Evolutionary conservation across 2,888 invertebrate species (phyloP).

Genomic region (Leptopilina drosophilae): DNA sequence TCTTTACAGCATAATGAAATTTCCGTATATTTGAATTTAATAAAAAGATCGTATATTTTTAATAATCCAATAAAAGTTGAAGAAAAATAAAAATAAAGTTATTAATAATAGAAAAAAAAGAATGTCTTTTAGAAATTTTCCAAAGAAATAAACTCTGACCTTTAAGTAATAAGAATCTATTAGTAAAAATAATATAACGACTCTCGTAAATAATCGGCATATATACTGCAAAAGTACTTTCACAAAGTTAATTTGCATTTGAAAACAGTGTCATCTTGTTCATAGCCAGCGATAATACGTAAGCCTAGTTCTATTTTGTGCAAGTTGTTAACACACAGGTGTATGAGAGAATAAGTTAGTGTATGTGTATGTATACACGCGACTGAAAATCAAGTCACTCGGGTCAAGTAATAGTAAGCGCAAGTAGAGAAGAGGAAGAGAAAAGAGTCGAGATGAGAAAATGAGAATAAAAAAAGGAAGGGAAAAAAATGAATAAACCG

Average conservation of each 20-base stretch:
- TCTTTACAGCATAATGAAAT: too few relatives aligned
- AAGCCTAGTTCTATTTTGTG: constrained; percentile 16
- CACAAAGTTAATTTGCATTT: constrained; percentile 28
- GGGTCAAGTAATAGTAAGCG: constrained; percentile 18
- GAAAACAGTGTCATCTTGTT: constrained; percentile 14
- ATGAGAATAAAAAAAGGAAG: constrained; percentile 4
- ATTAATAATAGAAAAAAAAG: background rate
- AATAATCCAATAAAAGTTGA: background rate
- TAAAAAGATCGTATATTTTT: background rate
- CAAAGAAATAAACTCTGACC: background rate
- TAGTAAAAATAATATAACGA: constrained; percentile 13
- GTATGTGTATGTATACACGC: background rate
- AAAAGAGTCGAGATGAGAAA: constrained; percentile 25
- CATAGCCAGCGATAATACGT: background rate
- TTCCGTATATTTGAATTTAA: too few relatives aligned
- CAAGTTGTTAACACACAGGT: constrained; percentile 7
- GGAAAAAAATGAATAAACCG: constrained; percentile 31
- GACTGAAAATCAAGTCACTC: constrained; percentile 39
- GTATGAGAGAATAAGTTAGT: background rate
- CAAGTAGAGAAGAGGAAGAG: constrained; percentile 4
- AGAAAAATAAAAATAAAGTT: background rate
- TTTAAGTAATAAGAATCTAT: background rate
- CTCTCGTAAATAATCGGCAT: constrained; percentile 9
- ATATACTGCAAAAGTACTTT: constrained; percentile 29
- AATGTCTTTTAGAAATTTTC: background rate